These are phyloP conservation scores for Andrena flavipes DNA, from an alignment of 2,888 invertebrate genomes.

Conservation along the genomic window DNA sequence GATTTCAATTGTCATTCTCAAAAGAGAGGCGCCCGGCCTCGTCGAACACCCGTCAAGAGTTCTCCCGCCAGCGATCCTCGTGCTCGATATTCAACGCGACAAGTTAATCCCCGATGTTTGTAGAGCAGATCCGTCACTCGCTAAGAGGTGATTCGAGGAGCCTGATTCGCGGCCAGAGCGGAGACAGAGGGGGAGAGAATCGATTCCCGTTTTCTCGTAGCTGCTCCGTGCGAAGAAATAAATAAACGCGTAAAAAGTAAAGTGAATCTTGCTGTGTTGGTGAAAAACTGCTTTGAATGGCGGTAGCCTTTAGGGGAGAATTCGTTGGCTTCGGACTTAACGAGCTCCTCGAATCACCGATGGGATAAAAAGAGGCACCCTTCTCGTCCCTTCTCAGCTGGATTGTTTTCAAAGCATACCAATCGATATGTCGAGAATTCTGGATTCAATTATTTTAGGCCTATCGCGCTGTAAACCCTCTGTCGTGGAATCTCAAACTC, in stretches of 20 bases:
- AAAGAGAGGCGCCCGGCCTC: constrained; percentile 2
- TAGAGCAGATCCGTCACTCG: constrained; percentile 10
- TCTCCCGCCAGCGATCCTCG: constrained; percentile 11
- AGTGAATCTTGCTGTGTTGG: constrained; percentile 10
- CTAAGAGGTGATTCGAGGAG: constrained; percentile 5
- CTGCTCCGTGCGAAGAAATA: not conserved
- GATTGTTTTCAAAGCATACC: constrained; percentile 36
- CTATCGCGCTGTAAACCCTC: not conserved
- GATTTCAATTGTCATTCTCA: constrained; percentile 5
- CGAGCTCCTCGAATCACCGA: constrained; percentile 65
- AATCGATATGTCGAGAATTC: constrained; percentile 41
- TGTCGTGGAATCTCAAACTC: not conserved
- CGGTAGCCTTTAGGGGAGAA: constrained; percentile 1
- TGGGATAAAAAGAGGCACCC: constrained; percentile 46
- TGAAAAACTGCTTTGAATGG: constrained; percentile 21
- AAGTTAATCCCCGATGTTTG: constrained; percentile 33
- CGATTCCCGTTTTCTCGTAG: not conserved
- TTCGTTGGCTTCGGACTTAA: constrained; percentile 53
- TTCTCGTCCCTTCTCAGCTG: constrained; percentile 19
- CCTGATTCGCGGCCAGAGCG: not conserved
- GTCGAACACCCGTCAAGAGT: constrained; percentile 37
- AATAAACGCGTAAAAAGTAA: constrained; percentile 17
- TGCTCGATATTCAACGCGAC: constrained; percentile 51
- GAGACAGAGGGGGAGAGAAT: not conserved
- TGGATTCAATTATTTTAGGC: constrained; percentile 17